Base-by-base conservation (phyloP, 2,888 invertebrate genomes). In the Cephus rjabovi region DNA sequence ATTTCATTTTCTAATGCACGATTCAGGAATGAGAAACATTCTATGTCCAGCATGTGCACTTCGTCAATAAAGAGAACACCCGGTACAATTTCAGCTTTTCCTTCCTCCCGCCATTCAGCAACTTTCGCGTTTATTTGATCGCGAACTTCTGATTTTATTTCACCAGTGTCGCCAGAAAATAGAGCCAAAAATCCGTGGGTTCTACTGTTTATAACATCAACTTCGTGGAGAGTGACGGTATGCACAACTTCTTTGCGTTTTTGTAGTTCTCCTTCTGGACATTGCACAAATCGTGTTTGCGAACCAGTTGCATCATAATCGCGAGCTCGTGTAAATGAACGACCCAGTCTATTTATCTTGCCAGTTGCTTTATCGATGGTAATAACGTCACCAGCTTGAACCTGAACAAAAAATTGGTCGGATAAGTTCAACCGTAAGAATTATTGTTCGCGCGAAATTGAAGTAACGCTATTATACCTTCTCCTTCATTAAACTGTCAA, bases 361-460 rank as follows among this genome's bases (percentile, higher is more conserved):
- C 99, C 99, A 0, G 99, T 99, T 0, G 99, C 98, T 92, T 99
- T 99, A 92, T 99, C 99, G 87, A 99, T 99, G 11, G 98, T 99
- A 31, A 99, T 97, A 0, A 99, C 98, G 91, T 99, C 99, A 1
- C 99, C 98, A 0, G 97, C 96, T 93, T 97, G 97, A 2, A 97
- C 94, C 95, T 95, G 84, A 4, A 81, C 82, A 74, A 11, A 70
- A 69, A 34, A 23, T 73, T 69, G 76, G 34, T 40, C 34, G 9
- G 56, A 11, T 23, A 40, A 76, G 77, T 74, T 40, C n/a, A 34
- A 31, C 69, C 73, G 70, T 69, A 34, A 73, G 0, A 70, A 77
- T 74, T 34, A 76, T 69, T 75, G 40, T 34, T 37, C 15, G 31
- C 6, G 34, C 30, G 33, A 69, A 30, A 0, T 34, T 30, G 69